phyloP scores from a whole-genome alignment of 2,797 vertebrate genomes.

The Rousettus madagascariensis region DNA sequence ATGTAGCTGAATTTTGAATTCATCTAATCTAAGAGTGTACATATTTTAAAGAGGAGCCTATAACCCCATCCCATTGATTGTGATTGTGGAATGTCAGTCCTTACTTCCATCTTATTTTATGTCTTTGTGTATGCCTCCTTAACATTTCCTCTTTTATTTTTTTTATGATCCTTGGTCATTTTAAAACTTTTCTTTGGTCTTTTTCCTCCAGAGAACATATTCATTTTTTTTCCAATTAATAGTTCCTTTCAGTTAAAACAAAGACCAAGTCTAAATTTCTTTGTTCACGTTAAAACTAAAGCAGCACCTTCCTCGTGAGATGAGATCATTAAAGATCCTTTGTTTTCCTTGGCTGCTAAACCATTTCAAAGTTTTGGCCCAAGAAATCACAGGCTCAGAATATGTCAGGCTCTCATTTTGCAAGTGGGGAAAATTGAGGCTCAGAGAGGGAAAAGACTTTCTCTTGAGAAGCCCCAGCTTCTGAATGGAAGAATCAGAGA shows the following conservation, averaged over 20 bases:
- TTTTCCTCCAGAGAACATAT: neutral
- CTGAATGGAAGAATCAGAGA: neutral
- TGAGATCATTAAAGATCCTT: neutral
- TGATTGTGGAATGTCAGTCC: neutral
- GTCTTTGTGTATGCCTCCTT: neutral
- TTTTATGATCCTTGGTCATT: neutral
- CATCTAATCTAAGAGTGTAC: neutral
- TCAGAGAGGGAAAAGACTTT: neutral
- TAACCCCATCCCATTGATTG: neutral
- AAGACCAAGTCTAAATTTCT: neutral
- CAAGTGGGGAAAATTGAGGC: neutral
- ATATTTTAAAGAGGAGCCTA: neutral
- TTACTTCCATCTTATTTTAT: neutral
- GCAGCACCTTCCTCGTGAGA: neutral
- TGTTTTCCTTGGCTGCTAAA: neutral
- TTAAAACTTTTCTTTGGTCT: constrained; percentile 27
- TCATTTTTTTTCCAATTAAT: neutral
- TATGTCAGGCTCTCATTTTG: neutral
- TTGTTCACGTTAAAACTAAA: neutral
- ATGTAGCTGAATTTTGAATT: neutral
- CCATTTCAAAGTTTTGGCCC: constrained; percentile 11
- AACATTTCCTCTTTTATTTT: neutral
- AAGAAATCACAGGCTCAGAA: neutral
- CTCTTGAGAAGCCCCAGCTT: neutral
- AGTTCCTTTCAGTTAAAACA: constrained; percentile 45